Base-by-base conservation (phyloP, 2,888 invertebrate genomes). In the Nycteola revayana region DNA sequence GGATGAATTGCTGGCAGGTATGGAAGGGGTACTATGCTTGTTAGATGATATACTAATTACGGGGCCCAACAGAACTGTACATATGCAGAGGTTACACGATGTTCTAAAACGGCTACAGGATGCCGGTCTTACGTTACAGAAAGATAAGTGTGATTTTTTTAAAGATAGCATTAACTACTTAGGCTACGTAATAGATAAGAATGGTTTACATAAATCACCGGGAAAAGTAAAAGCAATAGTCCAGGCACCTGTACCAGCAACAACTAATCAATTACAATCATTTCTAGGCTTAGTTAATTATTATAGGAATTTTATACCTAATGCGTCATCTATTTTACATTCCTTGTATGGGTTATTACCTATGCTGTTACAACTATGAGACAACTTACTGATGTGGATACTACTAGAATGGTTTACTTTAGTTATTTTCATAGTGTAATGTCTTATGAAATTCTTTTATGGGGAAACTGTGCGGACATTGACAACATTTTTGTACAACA, bases 131-230 rank as follows among this genome's bases (percentile, higher is more conserved):
- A 41, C 36, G 1, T 18, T 50, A 4, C 44, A 42, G 11, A 35
- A 28, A 27, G 27, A 28, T 6, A 42, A 52, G 28, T 52, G 55
- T 25, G 36, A 36, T 10, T 55, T 51, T 25, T 47, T 53, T 29
- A 27, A 39, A 21, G 32, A 43, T 8, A 36, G 36, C 7, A 27
- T 44, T 1, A 14, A 7, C 5, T 53, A 50, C 23, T 32, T 50
- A 24, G 46, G 46, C 0, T 18, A 35, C 14, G 8, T 32, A 6
- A 39, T 46, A 5, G 17, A 29, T 7, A 42, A 34, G 28, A 7
- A 33, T 2, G 45, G 49, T 1, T 3, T 27, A 5, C 7, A n/a
- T 7, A 21, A 21, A n/a, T 21, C 21, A 21, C 21, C 21, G 3
- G 4, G 7, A 21, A 21, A 21, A 7, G 7, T 21, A 2, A 21